Conservation (phyloP, 2,113 vertebrate species). For the Lepus europaeus region DNA sequence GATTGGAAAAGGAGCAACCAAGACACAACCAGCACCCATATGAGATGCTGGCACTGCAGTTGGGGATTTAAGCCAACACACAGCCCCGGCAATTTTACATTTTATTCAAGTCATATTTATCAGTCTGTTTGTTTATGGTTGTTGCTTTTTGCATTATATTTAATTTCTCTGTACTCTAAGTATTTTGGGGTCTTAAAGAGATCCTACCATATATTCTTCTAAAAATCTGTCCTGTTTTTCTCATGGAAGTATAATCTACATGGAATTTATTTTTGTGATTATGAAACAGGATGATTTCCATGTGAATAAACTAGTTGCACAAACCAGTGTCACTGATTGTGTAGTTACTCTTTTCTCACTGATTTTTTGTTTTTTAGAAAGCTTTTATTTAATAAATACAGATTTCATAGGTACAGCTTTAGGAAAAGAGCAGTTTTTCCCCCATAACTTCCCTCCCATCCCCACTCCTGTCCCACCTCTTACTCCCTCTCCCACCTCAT, state of each 20-base stretch:
- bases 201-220: constrained; percentile 22
- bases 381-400: no score
- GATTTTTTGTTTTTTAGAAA: no score
- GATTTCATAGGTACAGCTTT: no score
- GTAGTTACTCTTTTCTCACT: background rate
- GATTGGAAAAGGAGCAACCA: no score
- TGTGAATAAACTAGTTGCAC: background rate
- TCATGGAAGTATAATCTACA: background rate
- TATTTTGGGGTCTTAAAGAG: constrained; percentile 37
- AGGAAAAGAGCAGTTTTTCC: no score
- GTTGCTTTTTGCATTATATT: constrained; percentile 2
- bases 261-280: constrained; percentile 49
- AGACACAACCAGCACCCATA: no score
- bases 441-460: no score
- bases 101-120: constrained; percentile 51
- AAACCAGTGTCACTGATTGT: background rate
- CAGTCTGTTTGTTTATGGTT: constrained; percentile 17
- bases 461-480: no score
- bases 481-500: no score
- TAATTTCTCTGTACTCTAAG: constrained; percentile 25
- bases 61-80: no score
- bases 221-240: constrained; percentile 30
- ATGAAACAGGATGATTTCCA: background rate
- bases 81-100: background rate
- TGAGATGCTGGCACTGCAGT: no score